These are phyloP conservation scores for Marronus borbonicus DNA, from an alignment of 2,888 invertebrate species.

Conservation along the genomic window DNA sequence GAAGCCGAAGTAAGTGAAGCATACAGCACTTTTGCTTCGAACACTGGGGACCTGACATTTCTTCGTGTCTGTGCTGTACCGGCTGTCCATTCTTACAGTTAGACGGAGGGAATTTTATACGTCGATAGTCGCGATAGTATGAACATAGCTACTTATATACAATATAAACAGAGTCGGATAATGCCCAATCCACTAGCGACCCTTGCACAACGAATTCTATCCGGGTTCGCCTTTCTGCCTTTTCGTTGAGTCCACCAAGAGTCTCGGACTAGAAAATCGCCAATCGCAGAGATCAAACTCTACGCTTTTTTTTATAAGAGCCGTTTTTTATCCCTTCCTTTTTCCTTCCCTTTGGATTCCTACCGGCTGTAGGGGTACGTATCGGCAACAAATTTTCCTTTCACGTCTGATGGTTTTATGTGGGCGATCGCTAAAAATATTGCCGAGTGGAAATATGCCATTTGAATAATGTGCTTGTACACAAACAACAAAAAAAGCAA, in stretches of 20 bases:
- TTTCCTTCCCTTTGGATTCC: not conserved
- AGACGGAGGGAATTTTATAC: conserved; percentile 11
- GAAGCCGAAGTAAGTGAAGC: too few species aligned
- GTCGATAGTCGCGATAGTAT: conserved; percentile 14
- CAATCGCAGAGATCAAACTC: conserved; percentile 1
- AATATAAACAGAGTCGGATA: conserved; percentile 36
- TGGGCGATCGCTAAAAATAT: not conserved
- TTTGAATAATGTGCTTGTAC: not conserved
- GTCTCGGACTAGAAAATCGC: not conserved
- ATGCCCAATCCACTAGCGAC: not conserved
- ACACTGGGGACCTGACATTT: too few species aligned
- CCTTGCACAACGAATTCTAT: conserved; percentile 18
- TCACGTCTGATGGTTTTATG: not conserved
- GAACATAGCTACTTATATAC: conserved; percentile 23
- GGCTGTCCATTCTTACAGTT: conserved; percentile 8
- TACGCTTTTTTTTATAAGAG: not conserved
- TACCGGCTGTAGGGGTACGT: not conserved
- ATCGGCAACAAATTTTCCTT: conserved; percentile 5
- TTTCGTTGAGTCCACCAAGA: not conserved
- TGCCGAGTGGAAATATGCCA: conserved; percentile 2
- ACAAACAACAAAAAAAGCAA: not conserved
- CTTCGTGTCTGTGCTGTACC: not conserved
- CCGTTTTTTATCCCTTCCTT: not conserved
- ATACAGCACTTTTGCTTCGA: too few species aligned
- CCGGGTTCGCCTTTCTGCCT: not conserved